phyloP scores from a whole-genome alignment of 2,888 invertebrate species.

The Hyposoter didymator region DNA sequence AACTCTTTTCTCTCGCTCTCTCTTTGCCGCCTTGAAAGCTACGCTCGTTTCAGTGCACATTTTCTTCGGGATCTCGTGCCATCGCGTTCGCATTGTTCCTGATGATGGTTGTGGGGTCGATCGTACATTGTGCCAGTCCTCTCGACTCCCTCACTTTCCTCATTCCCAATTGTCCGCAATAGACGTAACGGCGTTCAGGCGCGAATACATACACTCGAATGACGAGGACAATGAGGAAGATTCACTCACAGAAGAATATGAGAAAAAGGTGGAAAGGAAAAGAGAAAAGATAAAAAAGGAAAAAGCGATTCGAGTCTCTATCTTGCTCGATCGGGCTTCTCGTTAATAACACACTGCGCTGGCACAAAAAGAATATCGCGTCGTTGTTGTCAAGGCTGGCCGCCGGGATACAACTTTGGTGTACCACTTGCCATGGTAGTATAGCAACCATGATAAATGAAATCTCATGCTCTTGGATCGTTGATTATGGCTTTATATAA shows the following conservation, averaged over 20 bases:
- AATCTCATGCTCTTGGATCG: conserved; percentile 28
- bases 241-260: conserved; percentile 12
- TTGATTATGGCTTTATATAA: conserved; percentile 16
- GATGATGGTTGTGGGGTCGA: conserved; percentile 48
- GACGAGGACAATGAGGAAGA: conserved; percentile 27
- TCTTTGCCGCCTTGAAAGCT: conserved; percentile 35
- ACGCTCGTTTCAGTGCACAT: conserved; percentile 52
- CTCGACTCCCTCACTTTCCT: conserved; percentile 25
- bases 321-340: conserved; percentile 38
- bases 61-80: conserved; percentile 46
- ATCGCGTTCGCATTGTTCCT: conserved; percentile 56
- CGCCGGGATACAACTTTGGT: not conserved
- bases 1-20: conserved; percentile 26
- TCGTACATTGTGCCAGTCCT: conserved; percentile 45
- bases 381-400: conserved; percentile 26
- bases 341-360: conserved; percentile 59
- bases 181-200: conserved; percentile 45
- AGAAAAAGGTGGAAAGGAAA: not conserved
- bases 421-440: conserved; percentile 12
- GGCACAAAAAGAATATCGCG: conserved; percentile 42
- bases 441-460: conserved; percentile 52
- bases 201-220: conserved; percentile 43
- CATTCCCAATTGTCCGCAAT: conserved; percentile 50
- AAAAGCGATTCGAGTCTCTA: conserved; percentile 14
- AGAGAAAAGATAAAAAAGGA: not conserved